Evolutionary conservation across 2,888 invertebrate genomes (phyloP).

Genomic region (Volucella inflata): DNA sequence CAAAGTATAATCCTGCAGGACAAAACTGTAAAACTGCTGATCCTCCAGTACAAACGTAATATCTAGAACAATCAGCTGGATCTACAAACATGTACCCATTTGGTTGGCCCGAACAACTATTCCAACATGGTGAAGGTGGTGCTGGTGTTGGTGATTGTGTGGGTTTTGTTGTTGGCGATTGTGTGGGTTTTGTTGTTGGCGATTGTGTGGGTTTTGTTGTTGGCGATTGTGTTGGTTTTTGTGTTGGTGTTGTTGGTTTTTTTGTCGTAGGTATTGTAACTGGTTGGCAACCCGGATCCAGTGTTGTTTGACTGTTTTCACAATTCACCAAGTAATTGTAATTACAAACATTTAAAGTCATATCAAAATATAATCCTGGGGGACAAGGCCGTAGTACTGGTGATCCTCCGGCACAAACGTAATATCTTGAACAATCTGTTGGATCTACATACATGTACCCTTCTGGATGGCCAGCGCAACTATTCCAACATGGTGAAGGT

Average conservation of each 20-base stretch:
- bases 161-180: background rate
- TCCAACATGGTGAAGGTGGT: background rate
- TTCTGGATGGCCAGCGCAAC: background rate
- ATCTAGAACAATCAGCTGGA: conserved; percentile 7
- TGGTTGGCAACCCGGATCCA: too few species aligned
- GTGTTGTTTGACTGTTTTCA: background rate
- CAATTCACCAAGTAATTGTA: background rate
- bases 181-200: background rate
- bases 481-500: background rate
- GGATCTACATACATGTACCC: conserved; percentile 16
- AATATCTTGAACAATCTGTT: conserved; percentile 11
- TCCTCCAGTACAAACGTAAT: conserved; percentile 10
- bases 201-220: background rate
- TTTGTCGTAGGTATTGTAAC: too few species aligned
- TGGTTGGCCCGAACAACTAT: background rate
- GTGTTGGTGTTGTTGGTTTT: background rate
- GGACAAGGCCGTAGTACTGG: background rate
- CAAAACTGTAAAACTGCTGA: background rate
- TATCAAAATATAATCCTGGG: background rate
- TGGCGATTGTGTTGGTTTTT: background rate
- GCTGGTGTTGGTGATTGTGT: background rate
- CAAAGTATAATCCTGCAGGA: background rate
- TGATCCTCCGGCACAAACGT: conserved; percentile 4
- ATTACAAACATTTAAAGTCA: background rate
- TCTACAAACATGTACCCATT: conserved; percentile 9